Conservation (phyloP, 2,888 invertebrate genomes). For the Lissocephala sabroskyi region DNA sequence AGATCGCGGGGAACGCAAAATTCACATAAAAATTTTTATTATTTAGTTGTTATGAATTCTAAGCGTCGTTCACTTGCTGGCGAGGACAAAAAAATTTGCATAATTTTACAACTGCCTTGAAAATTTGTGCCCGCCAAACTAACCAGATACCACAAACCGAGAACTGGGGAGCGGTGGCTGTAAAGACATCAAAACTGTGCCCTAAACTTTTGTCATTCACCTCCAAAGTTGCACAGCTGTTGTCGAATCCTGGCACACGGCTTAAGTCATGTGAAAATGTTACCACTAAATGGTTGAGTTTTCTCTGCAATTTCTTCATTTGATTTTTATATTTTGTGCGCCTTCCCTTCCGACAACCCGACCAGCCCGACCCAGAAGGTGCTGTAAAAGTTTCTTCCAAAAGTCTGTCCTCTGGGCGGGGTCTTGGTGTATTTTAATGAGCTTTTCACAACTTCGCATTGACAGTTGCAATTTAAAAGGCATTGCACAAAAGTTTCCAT, state of each 20-base stretch:
- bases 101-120: conserved; percentile 42
- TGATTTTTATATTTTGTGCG: conserved; percentile 8
- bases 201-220: conserved; percentile 25
- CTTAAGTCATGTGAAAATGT: conserved; percentile 41
- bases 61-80: conserved; percentile 15
- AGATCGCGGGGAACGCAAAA: too few species aligned
- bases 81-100: conserved; percentile 25
- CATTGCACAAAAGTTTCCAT: conserved; percentile 24
- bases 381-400: conserved; percentile 41
- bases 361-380: too few species aligned
- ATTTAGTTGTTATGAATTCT: conserved; percentile 41
- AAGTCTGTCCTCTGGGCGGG: conserved; percentile 12
- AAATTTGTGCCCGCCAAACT: conserved; percentile 32
- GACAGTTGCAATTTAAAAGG: conserved; percentile 27
- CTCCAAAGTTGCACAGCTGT: conserved; percentile 32
- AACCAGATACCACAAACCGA: conserved; percentile 1
- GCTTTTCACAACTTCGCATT: conserved; percentile 28
- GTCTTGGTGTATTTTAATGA: conserved; percentile 47
- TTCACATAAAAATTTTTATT: conserved; percentile 32
- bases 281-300: conserved; percentile 1
- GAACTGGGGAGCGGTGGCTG: conserved; percentile 14
- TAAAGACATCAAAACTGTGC: conserved; percentile 40
- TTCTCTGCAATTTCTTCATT: background rate
- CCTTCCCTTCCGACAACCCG: conserved; percentile 17
- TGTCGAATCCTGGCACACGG: conserved; percentile 12